These are phyloP conservation scores for Petrolisthes manimaculis DNA, from an alignment of 2,888 invertebrate species.

Conservation along the genomic window DNA sequence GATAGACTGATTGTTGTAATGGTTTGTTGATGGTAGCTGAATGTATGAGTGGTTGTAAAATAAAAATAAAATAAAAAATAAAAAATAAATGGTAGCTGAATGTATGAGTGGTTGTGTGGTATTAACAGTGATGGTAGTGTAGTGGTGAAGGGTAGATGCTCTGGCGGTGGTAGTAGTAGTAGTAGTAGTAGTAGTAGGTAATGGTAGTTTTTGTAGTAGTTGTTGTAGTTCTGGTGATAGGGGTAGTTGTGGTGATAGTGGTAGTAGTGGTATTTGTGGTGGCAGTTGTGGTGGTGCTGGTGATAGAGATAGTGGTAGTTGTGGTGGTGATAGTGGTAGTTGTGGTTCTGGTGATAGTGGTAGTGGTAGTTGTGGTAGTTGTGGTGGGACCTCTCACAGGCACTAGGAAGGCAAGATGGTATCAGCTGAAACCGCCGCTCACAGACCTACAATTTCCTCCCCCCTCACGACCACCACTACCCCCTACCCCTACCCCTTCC, in stretches of 20 bases:
- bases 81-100: not conserved
- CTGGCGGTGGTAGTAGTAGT: not conserved
- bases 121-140: not conserved
- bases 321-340: not conserved
- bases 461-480: not conserved
- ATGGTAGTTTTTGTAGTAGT: too few species aligned
- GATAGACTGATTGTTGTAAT: not conserved
- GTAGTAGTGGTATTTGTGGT: not conserved
- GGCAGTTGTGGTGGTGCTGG: not conserved
- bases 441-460: not conserved
- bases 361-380: not conserved
- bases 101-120: not conserved
- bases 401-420: conserved; percentile 16
- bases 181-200: not conserved
- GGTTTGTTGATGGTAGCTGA: not conserved
- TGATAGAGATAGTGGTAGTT: not conserved
- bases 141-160: not conserved
- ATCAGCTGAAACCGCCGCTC: conserved; percentile 2
- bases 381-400: not conserved
- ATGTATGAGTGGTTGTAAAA: too few species aligned
- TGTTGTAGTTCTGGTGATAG: not conserved
- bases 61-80: not conserved
- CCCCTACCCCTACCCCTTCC: not conserved
- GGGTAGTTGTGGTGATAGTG: not conserved
- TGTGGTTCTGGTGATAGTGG: not conserved